These are phyloP conservation scores for Lycia hirtaria DNA, from an alignment of 2,888 invertebrate species.

Conservation along the genomic window DNA sequence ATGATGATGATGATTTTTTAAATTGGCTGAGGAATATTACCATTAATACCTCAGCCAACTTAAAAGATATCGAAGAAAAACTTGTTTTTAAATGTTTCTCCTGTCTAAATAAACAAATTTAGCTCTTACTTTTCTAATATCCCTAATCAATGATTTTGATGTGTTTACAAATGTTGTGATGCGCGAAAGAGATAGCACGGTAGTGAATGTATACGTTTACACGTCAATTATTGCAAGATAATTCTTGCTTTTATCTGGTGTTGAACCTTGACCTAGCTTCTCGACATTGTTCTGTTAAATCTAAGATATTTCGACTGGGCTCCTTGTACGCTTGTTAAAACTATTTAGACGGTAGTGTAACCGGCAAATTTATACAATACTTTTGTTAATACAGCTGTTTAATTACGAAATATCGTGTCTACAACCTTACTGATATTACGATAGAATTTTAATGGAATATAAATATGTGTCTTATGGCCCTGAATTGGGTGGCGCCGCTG, in stretches of 20 bases:
- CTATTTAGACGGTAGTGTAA: background rate
- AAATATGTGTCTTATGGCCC: too few species aligned
- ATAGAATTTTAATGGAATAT: constrained; percentile 3
- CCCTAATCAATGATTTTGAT: too few species aligned
- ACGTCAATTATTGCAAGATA: constrained; percentile 8
- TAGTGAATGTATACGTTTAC: constrained; percentile 7
- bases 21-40: too few species aligned
- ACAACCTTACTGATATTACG: background rate
- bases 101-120: too few species aligned
- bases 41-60: too few species aligned
- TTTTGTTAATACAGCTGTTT: constrained; percentile 3
- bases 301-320: constrained; percentile 5
- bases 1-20: too few species aligned
- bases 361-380: background rate
- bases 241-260: background rate
- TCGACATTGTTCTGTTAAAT: constrained; percentile 12
- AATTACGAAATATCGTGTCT: background rate
- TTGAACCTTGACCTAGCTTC: constrained; percentile 33
- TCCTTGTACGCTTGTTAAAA: constrained; percentile 10
- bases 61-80: too few species aligned
- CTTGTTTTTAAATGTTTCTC: too few species aligned
- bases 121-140: too few species aligned
- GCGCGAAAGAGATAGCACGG: too few species aligned
- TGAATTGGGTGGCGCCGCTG: too few species aligned
- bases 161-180: too few species aligned